Base-by-base conservation (phyloP, 2,113 vertebrate genomes). In the Cyphomyrus discorhynchus region DNA sequence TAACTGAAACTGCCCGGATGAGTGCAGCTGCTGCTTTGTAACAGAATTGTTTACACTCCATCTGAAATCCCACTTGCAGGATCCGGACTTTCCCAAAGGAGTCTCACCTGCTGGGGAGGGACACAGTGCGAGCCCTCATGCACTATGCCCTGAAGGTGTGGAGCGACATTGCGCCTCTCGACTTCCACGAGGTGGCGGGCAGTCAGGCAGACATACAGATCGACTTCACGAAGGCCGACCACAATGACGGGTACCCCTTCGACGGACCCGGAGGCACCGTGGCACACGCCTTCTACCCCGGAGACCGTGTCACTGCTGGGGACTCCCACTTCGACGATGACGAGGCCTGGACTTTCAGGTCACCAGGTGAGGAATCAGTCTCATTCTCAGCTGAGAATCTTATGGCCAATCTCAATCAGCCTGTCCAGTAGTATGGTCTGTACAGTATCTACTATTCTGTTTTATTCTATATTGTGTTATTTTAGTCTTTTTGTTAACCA, bases 291-390 rank as follows among this genome's bases (percentile, higher is more conserved):
- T 98, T 99, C 93, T 97, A 98, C 91, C 98, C 98, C 0, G 98
- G 98, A 0, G 97, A 98, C 88, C 96, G 96, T 86, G 96, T 96
- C 90, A 95, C 97, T 0, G 97, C 98, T 0, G 98, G 98, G 19
- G 98, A 99, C 90, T 95, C 98, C 0, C 98, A 99, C 93, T 99
- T 99, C 85, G 98, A 99, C 0, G 98, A 98, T 0, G 98, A 99
- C 0, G 98, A 99, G 91, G 95, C 97, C 7, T 99, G 98, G 98
- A 98, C 98, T 3, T 99, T 99, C 94, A 96, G 98, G 87, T 98
- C 98, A 2, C 96, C 98, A 94, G 98, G 98, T 99, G 90, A 15
- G 92, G n/a, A 70, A 70, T 31, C 62, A 13, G 7, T 31, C 62
- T 70, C 62, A 31, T 31, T 31, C 62, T 31, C n/a, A 66, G 58